Evolutionary conservation across 2,797 vertebrate species (phyloP).

Genomic region (Phrynocephalus vlangalii): DNA sequence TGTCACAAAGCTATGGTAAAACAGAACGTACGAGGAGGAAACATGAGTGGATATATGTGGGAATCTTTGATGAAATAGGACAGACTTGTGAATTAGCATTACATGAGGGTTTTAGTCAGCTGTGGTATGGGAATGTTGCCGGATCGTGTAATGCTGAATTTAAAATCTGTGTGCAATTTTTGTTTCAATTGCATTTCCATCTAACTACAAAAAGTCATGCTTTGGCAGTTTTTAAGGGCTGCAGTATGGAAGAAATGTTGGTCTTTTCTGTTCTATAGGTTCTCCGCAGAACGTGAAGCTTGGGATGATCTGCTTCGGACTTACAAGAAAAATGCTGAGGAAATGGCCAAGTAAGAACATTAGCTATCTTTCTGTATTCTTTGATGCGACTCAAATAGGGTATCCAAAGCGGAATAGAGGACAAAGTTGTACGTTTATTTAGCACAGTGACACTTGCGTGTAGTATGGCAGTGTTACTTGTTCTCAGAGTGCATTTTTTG

Average conservation of each 20-base stretch:
- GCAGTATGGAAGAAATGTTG: background rate
- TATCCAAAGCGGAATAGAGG: background rate
- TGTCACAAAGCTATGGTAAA: slow-evolving; percentile 2
- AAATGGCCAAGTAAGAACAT: slow-evolving; percentile 65
- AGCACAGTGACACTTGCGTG: background rate
- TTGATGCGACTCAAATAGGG: background rate
- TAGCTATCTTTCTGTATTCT: background rate
- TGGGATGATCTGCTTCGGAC: slow-evolving; percentile 72
- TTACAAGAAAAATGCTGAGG: slow-evolving; percentile 56
- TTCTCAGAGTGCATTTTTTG: no score
- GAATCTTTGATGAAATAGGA: background rate
- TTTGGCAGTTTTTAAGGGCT: background rate
- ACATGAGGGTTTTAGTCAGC: background rate
- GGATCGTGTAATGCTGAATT: background rate
- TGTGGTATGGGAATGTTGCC: background rate
- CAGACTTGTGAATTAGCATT: background rate
- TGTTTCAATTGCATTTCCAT: background rate
- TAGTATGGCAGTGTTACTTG: no score
- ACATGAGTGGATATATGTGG: background rate
- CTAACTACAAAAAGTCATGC: background rate
- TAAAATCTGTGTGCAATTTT: background rate
- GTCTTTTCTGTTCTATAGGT: slow-evolving; percentile 52
- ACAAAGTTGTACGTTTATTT: background rate
- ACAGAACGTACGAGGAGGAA: background rate
- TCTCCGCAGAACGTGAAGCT: slow-evolving; percentile 60